These are phyloP conservation scores for Crotophaga sulcirostris DNA, from an alignment of 2,113 vertebrate species.

Conservation along the genomic window DNA sequence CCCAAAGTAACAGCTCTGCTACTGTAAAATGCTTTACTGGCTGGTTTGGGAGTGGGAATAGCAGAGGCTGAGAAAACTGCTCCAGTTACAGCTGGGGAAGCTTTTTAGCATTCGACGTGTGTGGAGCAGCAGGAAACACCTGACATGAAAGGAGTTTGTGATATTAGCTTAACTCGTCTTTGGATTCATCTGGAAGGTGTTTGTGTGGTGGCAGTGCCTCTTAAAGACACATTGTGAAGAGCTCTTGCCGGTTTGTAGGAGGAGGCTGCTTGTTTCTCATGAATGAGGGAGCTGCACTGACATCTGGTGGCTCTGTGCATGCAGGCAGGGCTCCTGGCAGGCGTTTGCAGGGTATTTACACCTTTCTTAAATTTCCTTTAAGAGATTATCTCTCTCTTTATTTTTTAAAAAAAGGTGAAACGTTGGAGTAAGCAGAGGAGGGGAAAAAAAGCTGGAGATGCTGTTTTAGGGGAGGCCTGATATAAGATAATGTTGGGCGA, in stretches of 20 bases:
- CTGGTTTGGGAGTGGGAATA: not conserved
- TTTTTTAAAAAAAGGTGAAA: not conserved
- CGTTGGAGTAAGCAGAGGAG: not conserved
- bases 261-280: fast-evolving
- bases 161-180: fast-evolving
- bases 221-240: not conserved
- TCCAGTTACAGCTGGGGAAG: not conserved
- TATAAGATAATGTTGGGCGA: not conserved
- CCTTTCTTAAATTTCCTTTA: not conserved
- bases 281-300: not conserved
- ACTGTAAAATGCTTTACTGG: not conserved
- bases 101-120: not conserved
- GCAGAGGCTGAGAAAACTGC: not conserved
- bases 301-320: not conserved
- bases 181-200: fast-evolving
- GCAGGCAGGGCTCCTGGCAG: not conserved
- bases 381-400: not conserved
- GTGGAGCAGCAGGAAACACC: not conserved
- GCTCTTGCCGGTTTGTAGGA: fast-evolving
- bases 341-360: fast-evolving
- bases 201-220: not conserved
- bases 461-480: not conserved
- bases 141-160: not conserved
- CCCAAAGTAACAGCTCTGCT: not conserved
- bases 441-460: not conserved